Conservation (phyloP, 2,888 invertebrate genomes). For the Caprella mutica region DNA sequence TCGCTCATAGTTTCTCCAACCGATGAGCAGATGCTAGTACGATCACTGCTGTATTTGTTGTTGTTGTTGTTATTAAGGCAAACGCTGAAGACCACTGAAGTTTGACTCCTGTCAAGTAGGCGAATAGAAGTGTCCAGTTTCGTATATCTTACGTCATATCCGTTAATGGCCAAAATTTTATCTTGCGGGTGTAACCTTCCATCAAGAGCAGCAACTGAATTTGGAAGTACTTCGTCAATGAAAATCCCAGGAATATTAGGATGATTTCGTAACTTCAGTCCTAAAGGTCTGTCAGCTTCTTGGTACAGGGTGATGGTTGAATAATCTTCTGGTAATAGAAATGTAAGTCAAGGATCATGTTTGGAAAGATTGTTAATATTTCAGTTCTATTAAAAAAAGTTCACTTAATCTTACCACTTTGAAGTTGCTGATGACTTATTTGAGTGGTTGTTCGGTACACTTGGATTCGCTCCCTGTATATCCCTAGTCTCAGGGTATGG, state of each 20-base stretch:
- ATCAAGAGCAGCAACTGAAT: slow-evolving; percentile 42
- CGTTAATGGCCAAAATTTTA: slow-evolving; percentile 44
- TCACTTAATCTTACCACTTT: too few relatives aligned
- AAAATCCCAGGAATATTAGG: slow-evolving; percentile 36
- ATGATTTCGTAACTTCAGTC: slow-evolving; percentile 39
- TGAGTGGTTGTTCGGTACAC: slow-evolving; percentile 33
- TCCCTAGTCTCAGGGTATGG: slow-evolving; percentile 42
- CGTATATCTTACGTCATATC: slow-evolving; percentile 41
- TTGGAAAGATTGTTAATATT: not conserved
- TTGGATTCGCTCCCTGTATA: slow-evolving; percentile 42
- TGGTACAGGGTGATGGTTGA: slow-evolving; percentile 42
- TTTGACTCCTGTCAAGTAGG: slow-evolving; percentile 36
- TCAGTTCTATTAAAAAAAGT: too few relatives aligned
- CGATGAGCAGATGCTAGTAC: slow-evolving; percentile 11
- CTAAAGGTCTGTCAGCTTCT: slow-evolving; percentile 41
- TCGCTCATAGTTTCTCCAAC: slow-evolving; percentile 26
- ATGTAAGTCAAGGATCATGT: not conserved
- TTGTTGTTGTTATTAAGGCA: not conserved
- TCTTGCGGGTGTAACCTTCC: slow-evolving; percentile 43
- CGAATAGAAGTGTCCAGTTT: slow-evolving; percentile 43
- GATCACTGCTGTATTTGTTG: not conserved
- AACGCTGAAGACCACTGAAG: slow-evolving; percentile 17
- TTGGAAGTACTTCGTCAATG: slow-evolving; percentile 39
- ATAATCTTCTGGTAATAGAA: slow-evolving; percentile 38
- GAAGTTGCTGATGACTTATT: slow-evolving; percentile 23